Percentiles rank a stretch among this genome's conserved stretches.
phyloP scores from a whole-genome alignment of 2,113 vertebrate genomes.

The Corynorhinus townsendii region DNA sequence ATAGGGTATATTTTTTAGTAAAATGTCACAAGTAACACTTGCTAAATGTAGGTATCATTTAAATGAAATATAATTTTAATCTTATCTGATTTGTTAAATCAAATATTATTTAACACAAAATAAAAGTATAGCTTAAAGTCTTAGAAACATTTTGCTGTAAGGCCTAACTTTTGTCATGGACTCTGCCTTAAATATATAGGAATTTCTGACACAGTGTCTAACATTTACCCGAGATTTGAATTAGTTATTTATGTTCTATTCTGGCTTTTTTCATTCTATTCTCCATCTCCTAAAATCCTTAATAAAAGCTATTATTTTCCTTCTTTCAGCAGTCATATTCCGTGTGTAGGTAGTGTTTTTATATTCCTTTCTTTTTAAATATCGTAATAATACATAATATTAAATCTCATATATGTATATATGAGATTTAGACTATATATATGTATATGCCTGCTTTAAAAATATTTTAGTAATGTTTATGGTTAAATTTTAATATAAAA shows the following conservation, averaged over 20 bases:
- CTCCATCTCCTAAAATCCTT: background rate
- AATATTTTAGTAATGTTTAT: background rate
- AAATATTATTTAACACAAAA: background rate
- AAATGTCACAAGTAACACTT: slow-evolving; percentile 13
- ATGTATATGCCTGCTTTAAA: background rate
- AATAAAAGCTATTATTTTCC: background rate
- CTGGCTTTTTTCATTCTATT: background rate
- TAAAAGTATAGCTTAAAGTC: background rate
- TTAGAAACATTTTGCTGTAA: slow-evolving; percentile 1
- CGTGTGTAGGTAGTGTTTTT: background rate
- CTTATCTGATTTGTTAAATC: background rate
- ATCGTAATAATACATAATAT: background rate
- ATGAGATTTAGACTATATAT: too few relatives aligned
- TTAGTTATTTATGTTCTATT: slow-evolving; percentile 10
- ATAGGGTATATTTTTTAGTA: background rate
- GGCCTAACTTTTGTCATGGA: background rate
- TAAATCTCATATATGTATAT: background rate
- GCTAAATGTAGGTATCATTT: slow-evolving; percentile 6
- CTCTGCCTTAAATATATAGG: slow-evolving; percentile 14
- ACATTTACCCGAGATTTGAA: background rate
- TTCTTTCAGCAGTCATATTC: background rate
- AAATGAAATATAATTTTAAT: background rate
- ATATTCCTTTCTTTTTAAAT: background rate
- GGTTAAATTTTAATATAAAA: background rate
- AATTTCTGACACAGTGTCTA: background rate